Percentiles rank a stretch among this genome's conserved stretches.
Evolutionary conservation across 2,113 vertebrate genomes (phyloP).

Genomic region (Raja brachyura): DNA sequence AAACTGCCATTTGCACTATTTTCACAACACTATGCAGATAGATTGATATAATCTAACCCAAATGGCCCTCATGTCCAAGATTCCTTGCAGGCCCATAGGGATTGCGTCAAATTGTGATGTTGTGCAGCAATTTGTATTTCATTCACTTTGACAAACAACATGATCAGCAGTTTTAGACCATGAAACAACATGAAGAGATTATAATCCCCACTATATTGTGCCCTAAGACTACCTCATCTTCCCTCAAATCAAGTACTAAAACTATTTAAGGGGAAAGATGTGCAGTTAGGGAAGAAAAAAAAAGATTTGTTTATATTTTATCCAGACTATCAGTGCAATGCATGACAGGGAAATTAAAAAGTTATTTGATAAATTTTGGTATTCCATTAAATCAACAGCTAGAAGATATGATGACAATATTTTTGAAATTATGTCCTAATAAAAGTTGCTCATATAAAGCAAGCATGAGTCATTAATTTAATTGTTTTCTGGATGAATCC

Average conservation of each 20-base stretch:
- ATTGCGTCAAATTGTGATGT: neutral
- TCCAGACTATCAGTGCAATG: too few species aligned
- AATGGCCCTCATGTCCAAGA: neutral
- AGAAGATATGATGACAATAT: neutral
- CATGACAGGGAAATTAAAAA: too few species aligned
- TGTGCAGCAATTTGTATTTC: neutral
- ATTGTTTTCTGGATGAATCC: neutral
- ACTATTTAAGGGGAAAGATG: too few species aligned
- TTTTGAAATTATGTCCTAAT: neutral
- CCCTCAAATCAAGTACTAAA: too few species aligned
- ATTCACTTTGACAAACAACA: neutral
- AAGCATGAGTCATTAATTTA: neutral
- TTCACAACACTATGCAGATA: neutral
- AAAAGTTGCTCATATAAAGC: neutral
- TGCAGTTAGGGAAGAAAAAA: too few species aligned
- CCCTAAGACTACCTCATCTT: too few species aligned
- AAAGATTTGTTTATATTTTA: too few species aligned
- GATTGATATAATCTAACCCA: neutral
- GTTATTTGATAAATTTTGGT: neutral
- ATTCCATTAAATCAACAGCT: neutral
- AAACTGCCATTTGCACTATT: neutral
- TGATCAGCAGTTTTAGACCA: neutral
- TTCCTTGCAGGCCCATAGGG: neutral
- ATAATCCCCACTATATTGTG: too few species aligned
- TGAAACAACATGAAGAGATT: too few species aligned